Base-by-base conservation (phyloP, 2,888 invertebrate genomes). In the Opisthograptis luteolata region DNA sequence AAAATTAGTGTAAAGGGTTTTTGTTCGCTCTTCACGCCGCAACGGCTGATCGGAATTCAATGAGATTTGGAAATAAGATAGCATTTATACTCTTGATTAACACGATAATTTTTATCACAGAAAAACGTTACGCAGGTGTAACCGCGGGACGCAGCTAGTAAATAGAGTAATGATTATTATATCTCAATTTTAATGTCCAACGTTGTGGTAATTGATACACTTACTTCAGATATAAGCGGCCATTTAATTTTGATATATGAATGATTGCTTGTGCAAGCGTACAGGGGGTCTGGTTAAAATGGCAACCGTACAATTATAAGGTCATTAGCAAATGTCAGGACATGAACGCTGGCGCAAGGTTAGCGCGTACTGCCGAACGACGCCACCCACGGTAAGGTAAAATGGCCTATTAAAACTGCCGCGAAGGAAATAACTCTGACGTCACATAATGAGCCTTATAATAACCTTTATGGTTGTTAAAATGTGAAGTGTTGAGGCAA, bases 291-390 rank as follows among this genome's bases (percentile, higher is more conserved):
- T 30, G 22, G 17, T 13, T 40, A 34, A 35, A 52, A 45, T 48
- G 43, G 36, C 40, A 30, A 28, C 14, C 20, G 34, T 48, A 64
- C 74, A 75, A 81, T 82, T 81, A 81, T 74, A 76, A 73, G 68
- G 68, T 71, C 76, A 79, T 82, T 80, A 81, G 77, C 66, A 74
- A 77, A 81, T 79, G 77, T 73, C 74, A 79, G 64, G 64, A 28
- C 30, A 22, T 41, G 40, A 12, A 71, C 76, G 68, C 60, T 65
- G 59, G 40, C 53, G 55, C 71, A 71, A 77, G 73, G 75, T 60
- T 63, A 66, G 57, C 61, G 63, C 65, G 63, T 64, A n/a, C n/a
- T n/a, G 64, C 62, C 60, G 24, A 36, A 14, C 15, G 14, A 24
- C 61, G 64, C 63, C 66, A 63, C 58, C 60, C 62, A 55, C 62